phyloP scores from a whole-genome alignment of 2,797 vertebrate genomes.

The Erpetoichthys calabaricus region DNA sequence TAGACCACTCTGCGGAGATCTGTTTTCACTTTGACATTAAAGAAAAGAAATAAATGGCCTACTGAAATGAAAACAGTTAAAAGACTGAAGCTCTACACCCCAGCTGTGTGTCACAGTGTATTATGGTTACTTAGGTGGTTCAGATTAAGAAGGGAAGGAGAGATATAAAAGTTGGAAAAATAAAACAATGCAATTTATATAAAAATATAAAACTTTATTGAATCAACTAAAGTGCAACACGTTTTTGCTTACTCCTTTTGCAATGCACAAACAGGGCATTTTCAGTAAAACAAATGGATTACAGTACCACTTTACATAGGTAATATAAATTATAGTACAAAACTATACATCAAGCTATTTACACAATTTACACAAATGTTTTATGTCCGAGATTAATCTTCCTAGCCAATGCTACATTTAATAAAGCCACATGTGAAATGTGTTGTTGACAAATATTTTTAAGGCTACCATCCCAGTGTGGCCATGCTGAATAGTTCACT shows the following conservation, averaged over 20 bases:
- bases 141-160: background rate
- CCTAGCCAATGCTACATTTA: conserved; percentile 17
- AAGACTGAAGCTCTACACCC: too few species aligned
- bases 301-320: conserved; percentile 26
- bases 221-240: conserved; percentile 34
- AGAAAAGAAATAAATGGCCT: too few species aligned
- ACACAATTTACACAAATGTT: conserved; percentile 34
- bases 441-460: background rate
- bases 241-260: conserved; percentile 25
- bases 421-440: conserved; percentile 16
- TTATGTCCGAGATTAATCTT: conserved; percentile 21
- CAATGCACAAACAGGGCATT: conserved; percentile 14
- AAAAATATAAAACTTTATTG: conserved; percentile 44
- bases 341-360: conserved; percentile 37
- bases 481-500: too few species aligned
- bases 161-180: background rate
- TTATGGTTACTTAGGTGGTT: too few species aligned
- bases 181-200: conserved; percentile 15
- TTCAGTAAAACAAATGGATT: conserved; percentile 28
- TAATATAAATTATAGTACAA: conserved; percentile 41
- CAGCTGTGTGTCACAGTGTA: too few species aligned
- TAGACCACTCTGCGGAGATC: too few species aligned
- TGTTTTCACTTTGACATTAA: too few species aligned
- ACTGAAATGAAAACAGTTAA: too few species aligned
- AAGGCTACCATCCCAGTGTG: too few species aligned